Evolutionary conservation across 2,113 vertebrate species (phyloP).

Genomic region (Irena cyanogastra): DNA sequence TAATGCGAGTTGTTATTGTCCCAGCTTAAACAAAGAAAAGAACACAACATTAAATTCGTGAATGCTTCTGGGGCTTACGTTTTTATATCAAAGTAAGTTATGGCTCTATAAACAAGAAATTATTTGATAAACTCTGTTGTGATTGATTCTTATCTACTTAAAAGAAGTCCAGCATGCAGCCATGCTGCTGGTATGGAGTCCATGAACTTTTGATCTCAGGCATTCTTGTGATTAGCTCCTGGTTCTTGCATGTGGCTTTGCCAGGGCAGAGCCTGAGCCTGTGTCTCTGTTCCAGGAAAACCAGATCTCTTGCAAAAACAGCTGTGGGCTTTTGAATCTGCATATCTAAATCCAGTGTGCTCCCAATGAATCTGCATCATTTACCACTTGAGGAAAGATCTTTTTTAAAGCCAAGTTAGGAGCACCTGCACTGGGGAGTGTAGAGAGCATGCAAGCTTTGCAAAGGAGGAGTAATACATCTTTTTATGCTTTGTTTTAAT

Average conservation of each 20-base stretch:
- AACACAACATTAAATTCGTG: not conserved
- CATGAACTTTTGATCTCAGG: not conserved
- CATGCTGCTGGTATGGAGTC: not conserved
- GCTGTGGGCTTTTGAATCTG: not conserved
- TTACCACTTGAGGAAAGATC: not conserved
- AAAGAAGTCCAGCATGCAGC: not conserved
- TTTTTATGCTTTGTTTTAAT: not conserved
- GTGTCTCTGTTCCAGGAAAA: not conserved
- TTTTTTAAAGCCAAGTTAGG: not conserved
- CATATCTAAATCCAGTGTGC: not conserved
- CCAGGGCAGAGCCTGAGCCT: not conserved
- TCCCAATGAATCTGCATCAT: not conserved
- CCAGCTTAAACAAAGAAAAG: not conserved
- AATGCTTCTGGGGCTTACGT: not conserved
- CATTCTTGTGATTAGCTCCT: not conserved
- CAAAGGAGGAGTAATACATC: not conserved
- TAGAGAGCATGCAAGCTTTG: rapidly evolving
- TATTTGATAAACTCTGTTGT: not conserved
- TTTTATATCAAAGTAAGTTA: not conserved
- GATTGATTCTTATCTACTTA: not conserved
- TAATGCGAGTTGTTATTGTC: not conserved
- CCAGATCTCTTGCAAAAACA: not conserved
- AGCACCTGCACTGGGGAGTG: not conserved
- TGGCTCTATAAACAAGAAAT: not conserved
- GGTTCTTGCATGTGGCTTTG: not conserved